These are phyloP conservation scores for Slavum lentiscoides DNA, from an alignment of 2,888 invertebrate genomes.

Conservation along the genomic window DNA sequence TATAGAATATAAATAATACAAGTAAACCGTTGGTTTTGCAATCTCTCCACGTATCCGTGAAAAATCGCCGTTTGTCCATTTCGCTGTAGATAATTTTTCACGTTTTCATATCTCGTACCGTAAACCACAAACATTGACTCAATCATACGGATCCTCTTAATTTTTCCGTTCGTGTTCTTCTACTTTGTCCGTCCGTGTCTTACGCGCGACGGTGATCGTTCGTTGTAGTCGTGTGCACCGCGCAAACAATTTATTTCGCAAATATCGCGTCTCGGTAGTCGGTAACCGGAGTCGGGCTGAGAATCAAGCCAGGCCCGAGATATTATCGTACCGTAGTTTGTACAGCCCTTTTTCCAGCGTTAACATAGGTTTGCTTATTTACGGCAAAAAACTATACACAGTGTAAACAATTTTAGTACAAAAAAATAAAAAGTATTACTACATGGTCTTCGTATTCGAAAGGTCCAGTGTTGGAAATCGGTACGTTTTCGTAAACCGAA, in stretches of 20 bases:
- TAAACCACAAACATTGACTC: slow-evolving; percentile 33
- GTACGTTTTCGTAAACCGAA: too few relatives aligned
- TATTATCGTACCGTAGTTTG: too few relatives aligned
- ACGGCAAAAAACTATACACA: too few relatives aligned
- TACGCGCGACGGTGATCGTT: neutral
- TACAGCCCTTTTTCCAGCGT: too few relatives aligned
- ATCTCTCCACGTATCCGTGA: slow-evolving; percentile 47
- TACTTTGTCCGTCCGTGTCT: neutral
- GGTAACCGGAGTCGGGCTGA: too few relatives aligned
- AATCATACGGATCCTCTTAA: slow-evolving; percentile 29
- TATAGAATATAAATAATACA: neutral
- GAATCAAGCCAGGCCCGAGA: too few relatives aligned
- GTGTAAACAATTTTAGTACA: too few relatives aligned
- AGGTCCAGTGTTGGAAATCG: too few relatives aligned
- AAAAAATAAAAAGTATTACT: too few relatives aligned
- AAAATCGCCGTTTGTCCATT: slow-evolving; percentile 45
- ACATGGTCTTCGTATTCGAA: too few relatives aligned
- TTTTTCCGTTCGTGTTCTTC: slow-evolving; percentile 5
- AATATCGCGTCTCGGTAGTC: too few relatives aligned
- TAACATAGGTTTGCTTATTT: too few relatives aligned
- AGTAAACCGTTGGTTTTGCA: slow-evolving; percentile 11
- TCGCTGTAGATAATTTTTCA: slow-evolving; percentile 26
- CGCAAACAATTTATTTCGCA: neutral
- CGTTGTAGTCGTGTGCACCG: neutral
- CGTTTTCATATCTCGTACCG: slow-evolving; percentile 20